Base-by-base conservation (phyloP, 92 coral and sea anemone species). In the Heliopora coerulea region DNA sequence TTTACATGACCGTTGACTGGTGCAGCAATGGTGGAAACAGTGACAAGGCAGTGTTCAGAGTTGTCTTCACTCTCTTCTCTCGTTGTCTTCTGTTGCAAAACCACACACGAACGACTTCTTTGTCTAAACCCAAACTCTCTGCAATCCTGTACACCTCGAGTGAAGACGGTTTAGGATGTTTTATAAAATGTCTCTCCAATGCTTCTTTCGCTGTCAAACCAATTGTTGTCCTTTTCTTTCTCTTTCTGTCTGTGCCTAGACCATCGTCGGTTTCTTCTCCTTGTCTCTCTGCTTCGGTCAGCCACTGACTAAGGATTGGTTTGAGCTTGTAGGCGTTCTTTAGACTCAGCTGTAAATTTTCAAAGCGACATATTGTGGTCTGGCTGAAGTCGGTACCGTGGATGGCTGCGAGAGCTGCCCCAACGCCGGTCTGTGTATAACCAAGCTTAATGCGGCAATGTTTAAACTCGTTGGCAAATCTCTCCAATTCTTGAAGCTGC, bases 41-140 rank as follows among this genome's bases (percentile, higher is more conserved):
- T 8, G 77, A 70, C 5, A 70, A 33, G 8, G 77, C 77, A 32
- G 77, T 50, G 17, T 31, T 70, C 35, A 70, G 41, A 17, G 77
- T 70, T 31, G 77, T 70, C 27, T 70, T 70, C 1, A 95, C 99
- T 65, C 99, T 62, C 72, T 95, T 95, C 61, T 95, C 99, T 3
- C 99, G 83, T 62, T 95, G 99, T 52, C 99, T 73, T n/a, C 99
- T 80, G 66, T 95, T 95, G 56, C 99, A 95, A 81, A 95, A 95
- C 99, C 99, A 95, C 0, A 95, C 99, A 3, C 99, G 84, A 0
- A 95, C 96, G 3, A 95, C 99, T 59, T 95, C 99, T 74, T 91
- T 90, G 72, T 95, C 99, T 29, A 95, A 81, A 26, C 96, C 97
- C 39, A 95, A 57, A 26, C 86, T 88, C 49, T 95, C 96, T 3